These are phyloP conservation scores for Trissolcus brochymenae DNA, from an alignment of 2,888 invertebrate genomes.

Conservation along the genomic window DNA sequence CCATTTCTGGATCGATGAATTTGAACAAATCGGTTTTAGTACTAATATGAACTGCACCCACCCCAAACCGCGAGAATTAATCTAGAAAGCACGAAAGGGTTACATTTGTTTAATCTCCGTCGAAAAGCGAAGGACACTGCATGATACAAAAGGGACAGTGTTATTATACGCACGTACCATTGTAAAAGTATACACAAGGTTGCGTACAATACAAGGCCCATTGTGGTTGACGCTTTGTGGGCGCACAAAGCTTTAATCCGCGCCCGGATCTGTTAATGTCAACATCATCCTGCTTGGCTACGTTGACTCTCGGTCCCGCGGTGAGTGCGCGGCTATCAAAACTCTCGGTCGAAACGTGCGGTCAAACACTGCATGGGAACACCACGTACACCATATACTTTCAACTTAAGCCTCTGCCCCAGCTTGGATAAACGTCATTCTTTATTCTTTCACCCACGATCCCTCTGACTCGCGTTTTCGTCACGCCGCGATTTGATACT, in stretches of 20 bases:
- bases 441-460: conserved; percentile 41
- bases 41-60: background rate
- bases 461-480: conserved; percentile 64
- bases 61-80: conserved; percentile 19
- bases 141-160: conserved; percentile 68
- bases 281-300: conserved; percentile 67
- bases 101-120: conserved; percentile 50
- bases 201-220: conserved; percentile 66
- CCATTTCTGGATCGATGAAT: no score
- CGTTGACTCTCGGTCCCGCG: conserved; percentile 29
- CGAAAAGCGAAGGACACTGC: conserved; percentile 52
- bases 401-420: conserved; percentile 65
- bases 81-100: conserved; percentile 34
- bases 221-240: conserved; percentile 70
- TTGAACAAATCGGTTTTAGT: no score
- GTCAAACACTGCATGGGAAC: conserved; percentile 47
- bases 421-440: conserved; percentile 70
- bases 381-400: conserved; percentile 26
- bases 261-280: conserved; percentile 74
- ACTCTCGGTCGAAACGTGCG: conserved; percentile 50
- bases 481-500: conserved; percentile 47
- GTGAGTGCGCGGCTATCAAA: conserved; percentile 45
- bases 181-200: conserved; percentile 65
- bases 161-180: conserved; percentile 63
- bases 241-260: conserved; percentile 75